A percentile compares a stretch with the other conserved stretches of the same genome.
These are phyloP conservation scores for Andrena marginata DNA, from an alignment of 2,888 invertebrate genomes.

Conservation along the genomic window DNA sequence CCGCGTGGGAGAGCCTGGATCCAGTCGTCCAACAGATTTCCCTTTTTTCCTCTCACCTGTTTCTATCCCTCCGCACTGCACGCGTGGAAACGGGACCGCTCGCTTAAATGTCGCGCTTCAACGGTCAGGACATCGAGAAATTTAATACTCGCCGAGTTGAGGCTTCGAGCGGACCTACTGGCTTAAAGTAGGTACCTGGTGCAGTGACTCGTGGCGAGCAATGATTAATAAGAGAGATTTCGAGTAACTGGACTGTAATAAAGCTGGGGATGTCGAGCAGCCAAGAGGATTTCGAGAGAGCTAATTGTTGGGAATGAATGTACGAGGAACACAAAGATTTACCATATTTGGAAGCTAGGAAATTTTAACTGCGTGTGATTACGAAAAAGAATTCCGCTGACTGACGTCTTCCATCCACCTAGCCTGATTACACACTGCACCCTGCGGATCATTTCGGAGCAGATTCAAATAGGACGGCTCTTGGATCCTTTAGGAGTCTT, in stretches of 20 bases:
- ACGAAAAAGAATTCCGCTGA: too few species aligned
- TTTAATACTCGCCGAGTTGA: constrained; percentile 14
- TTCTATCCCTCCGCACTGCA: background rate
- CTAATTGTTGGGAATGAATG: too few species aligned
- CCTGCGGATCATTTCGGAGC: too few species aligned
- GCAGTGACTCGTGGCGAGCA: background rate
- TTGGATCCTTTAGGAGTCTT: background rate
- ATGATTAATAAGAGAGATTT: constrained; percentile 20
- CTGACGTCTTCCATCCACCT: too few species aligned
- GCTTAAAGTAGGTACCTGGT: background rate
- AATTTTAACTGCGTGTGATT: too few species aligned
- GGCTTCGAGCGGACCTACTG: background rate
- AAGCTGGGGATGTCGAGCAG: background rate
- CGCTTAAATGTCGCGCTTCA: constrained; percentile 22
- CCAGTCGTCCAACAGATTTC: constrained; percentile 20
- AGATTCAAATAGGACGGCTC: too few species aligned
- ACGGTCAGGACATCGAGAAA: constrained; percentile 4
- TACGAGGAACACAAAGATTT: too few species aligned
- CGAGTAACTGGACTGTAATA: background rate
- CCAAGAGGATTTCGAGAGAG: too few species aligned
- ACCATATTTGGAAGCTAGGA: too few species aligned
- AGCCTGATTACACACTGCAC: too few species aligned
- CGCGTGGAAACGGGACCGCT: background rate
- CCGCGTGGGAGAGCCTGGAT: constrained; percentile 50
- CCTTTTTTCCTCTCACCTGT: constrained; percentile 17